Base-by-base conservation (phyloP, 1,140 invertebrate species). In the Bilobella aurantiaca region DNA sequence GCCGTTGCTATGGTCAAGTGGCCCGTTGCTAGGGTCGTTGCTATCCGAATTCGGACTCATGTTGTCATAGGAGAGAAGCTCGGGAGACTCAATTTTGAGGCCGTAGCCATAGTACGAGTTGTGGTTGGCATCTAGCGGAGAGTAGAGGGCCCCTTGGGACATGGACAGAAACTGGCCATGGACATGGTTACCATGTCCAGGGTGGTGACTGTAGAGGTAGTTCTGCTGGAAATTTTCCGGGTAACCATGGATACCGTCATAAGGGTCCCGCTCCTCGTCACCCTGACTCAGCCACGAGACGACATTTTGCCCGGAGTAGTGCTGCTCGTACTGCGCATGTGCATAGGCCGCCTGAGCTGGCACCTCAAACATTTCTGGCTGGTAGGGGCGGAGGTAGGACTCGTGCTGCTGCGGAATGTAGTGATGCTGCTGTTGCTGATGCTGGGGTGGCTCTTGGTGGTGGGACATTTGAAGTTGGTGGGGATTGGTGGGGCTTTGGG, bases 101-200 rank as follows among this genome's bases (percentile, higher is more conserved):
- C 57, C 53, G 28, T 65, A 59, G 25, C 25, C 18, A 34, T 67
- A 69, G 47, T 58, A 72, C 3, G 64, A 65, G 34, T 69, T 69
- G 34, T 71, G 70, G 66, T 72, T 72, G 8, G 67, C 65, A 64
- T 72, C 68, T 29, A 69, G 58, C 0, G 31, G 14, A 1, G 47
- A 37, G 31, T 66, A 62, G 29, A 25, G 46, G n/a, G 47, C 47
- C 25, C 63, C 42, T 29, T 46, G 58, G 25, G 62, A 21, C n/a
- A n/a, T n/a, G n/a, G n/a, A n/a, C n/a, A n/a, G n/a, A 27, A 56
- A 64, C 23, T 69, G 65, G 12, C 67, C 67, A 37, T 69, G 66
- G 31, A 66, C 65, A 27, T 65, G 69, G 23, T 64, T 53, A 62
- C 49, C 27, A 62, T 28, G n/a, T n/a, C n/a, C 30, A 5, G 34